Percentiles rank a stretch among this genome's conserved stretches.
Conservation (phyloP, 2,797 vertebrate genomes). For the Melanotaenia maccullochi region DNA sequence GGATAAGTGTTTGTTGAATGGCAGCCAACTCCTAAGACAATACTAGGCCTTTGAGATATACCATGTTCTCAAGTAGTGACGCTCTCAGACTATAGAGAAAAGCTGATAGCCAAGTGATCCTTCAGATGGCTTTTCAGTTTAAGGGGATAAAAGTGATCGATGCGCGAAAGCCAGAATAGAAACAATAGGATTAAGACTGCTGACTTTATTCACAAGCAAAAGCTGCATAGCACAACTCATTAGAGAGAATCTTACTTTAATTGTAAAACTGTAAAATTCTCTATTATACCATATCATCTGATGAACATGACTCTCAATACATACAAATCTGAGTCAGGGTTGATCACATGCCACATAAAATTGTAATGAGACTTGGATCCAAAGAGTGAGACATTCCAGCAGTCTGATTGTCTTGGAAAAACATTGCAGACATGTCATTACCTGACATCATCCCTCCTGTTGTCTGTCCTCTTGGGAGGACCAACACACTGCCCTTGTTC, state of each 20-base stretch:
- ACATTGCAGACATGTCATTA: slow-evolving; percentile 55
- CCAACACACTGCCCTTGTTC: slow-evolving; percentile 69
- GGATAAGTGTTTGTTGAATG: slow-evolving; percentile 72
- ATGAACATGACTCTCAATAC: neutral
- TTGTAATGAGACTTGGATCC: slow-evolving; percentile 39
- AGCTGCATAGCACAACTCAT: neutral
- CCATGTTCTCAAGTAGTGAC: slow-evolving; percentile 66
- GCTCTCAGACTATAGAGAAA: slow-evolving; percentile 60
- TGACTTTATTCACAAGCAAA: slow-evolving; percentile 47
- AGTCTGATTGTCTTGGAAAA: slow-evolving; percentile 56
- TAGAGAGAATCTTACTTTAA: slow-evolving; percentile 8
- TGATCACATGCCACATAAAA: slow-evolving; percentile 19
- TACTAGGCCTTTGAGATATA: slow-evolving; percentile 69
- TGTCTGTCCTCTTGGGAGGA: slow-evolving; percentile 62
- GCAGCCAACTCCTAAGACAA: slow-evolving; percentile 67
- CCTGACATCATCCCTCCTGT: slow-evolving; percentile 76
- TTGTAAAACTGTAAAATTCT: slow-evolving; percentile 3
- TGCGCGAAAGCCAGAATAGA: slow-evolving; percentile 56
- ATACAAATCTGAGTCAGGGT: neutral
- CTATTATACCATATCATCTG: neutral
- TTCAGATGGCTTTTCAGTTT: slow-evolving; percentile 61
- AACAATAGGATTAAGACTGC: slow-evolving; percentile 45
- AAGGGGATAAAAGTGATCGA: slow-evolving; percentile 58
- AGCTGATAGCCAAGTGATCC: slow-evolving; percentile 72
- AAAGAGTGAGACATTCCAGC: slow-evolving; percentile 63